phyloP scores from a whole-genome alignment of 2,797 vertebrate species.

The Cuculus canorus region DNA sequence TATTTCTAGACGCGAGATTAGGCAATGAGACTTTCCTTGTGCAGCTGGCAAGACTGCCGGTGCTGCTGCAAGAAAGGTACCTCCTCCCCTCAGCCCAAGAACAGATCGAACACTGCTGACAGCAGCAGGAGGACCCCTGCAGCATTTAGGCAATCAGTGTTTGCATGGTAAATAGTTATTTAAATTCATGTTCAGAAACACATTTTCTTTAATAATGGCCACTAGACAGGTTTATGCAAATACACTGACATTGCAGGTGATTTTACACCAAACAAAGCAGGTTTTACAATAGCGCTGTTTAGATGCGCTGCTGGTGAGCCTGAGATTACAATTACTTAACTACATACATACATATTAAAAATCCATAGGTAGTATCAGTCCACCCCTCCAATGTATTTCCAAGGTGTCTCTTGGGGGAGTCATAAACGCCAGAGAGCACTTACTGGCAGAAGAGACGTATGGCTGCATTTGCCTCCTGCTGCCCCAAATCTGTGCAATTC shows the following conservation, averaged over 20 bases:
- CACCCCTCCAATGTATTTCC: too few species aligned
- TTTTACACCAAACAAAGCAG: not conserved
- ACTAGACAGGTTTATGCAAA: not conserved
- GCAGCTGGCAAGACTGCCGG: not conserved
- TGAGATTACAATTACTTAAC: too few species aligned
- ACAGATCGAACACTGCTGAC: accelerated
- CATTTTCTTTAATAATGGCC: not conserved
- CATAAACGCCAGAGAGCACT: not conserved
- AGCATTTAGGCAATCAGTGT: not conserved
- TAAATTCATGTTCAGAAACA: not conserved
- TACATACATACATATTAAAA: too few species aligned
- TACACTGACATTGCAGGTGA: not conserved
- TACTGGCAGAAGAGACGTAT: not conserved
- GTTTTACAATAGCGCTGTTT: too few species aligned
- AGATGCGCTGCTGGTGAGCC: too few species aligned
- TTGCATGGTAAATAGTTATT: not conserved
- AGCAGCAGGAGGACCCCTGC: not conserved
- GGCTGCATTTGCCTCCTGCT: not conserved
- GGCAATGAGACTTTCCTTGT: not conserved
- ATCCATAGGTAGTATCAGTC: too few species aligned
- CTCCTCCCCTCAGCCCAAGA: not conserved
- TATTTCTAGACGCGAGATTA: not conserved
- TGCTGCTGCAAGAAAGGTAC: not conserved
- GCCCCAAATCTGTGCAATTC: not conserved
- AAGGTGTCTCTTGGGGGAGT: too few species aligned